These are phyloP conservation scores for Leptinotarsa juncta DNA, from an alignment of 2,888 invertebrate species.

Conservation along the genomic window DNA sequence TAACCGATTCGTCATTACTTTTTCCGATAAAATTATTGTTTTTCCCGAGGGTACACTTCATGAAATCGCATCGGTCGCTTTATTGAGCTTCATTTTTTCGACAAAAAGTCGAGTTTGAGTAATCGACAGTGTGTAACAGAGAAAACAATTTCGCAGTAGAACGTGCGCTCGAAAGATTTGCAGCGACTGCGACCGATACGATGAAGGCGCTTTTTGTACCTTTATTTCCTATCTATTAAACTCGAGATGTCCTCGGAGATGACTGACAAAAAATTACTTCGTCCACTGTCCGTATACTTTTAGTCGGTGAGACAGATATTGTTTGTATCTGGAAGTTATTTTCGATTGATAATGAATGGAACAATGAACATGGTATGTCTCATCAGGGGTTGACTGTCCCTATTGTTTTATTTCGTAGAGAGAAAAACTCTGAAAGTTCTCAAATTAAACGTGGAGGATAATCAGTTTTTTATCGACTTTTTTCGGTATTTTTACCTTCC, in stretches of 20 bases:
- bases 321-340: not conserved
- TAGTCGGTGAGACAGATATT: not conserved
- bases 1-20: constrained; percentile 16
- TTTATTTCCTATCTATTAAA: constrained; percentile 15
- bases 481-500: too few species aligned
- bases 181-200: not conserved
- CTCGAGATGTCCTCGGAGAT: constrained; percentile 6
- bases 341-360: not conserved
- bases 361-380: not conserved
- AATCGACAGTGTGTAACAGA: constrained; percentile 9
- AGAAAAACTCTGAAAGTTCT: too few species aligned
- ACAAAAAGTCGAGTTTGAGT: constrained; percentile 3
- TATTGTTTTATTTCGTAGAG: too few species aligned
- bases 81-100: constrained; percentile 14
- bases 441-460: too few species aligned
- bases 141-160: not conserved
- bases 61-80: constrained; percentile 15
- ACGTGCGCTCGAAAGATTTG: constrained; percentile 10
- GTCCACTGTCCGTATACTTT: not conserved
- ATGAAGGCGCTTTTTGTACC: constrained; percentile 10
- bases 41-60: constrained; percentile 10
- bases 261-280: constrained; percentile 5
- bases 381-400: too few species aligned
- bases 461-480: too few species aligned
- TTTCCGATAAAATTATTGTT: constrained; percentile 9